phyloP scores from a whole-genome alignment of 2,113 vertebrate species.

The Otolemur garnettii region DNA sequence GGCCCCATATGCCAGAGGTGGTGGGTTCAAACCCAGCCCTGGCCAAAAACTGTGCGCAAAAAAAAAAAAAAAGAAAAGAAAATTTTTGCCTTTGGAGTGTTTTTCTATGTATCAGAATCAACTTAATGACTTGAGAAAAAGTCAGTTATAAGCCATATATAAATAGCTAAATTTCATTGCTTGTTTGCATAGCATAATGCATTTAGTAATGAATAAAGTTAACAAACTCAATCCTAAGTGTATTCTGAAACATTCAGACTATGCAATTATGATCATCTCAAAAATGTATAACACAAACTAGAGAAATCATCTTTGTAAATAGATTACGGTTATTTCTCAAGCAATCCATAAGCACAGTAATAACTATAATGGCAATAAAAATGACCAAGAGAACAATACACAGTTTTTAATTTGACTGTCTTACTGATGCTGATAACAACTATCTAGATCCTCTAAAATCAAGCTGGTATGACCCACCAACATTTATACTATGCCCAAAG shows the following conservation, averaged over 20 bases:
- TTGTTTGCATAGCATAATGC: neutral
- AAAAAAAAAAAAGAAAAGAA: neutral
- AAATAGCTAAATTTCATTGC: neutral
- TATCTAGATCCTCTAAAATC: neutral
- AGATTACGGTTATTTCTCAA: conserved; percentile 4
- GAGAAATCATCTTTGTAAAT: conserved; percentile 21
- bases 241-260: neutral
- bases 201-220: neutral
- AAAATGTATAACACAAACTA: neutral
- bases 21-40: too few relatives aligned
- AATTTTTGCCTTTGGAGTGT: neutral
- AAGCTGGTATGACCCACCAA: neutral
- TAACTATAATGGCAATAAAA: neutral
- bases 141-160: neutral
- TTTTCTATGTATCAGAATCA: neutral
- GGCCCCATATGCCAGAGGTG: too few relatives aligned
- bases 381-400: neutral
- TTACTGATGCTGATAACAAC: neutral
- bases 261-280: conserved; percentile 25
- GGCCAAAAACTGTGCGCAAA: too few relatives aligned
- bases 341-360: neutral
- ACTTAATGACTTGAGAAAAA: conserved; percentile 27
- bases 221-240: neutral
- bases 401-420: neutral
- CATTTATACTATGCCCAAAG: neutral